phyloP scores from a whole-genome alignment of 2,888 invertebrate species.

The Lingula anatina region DNA sequence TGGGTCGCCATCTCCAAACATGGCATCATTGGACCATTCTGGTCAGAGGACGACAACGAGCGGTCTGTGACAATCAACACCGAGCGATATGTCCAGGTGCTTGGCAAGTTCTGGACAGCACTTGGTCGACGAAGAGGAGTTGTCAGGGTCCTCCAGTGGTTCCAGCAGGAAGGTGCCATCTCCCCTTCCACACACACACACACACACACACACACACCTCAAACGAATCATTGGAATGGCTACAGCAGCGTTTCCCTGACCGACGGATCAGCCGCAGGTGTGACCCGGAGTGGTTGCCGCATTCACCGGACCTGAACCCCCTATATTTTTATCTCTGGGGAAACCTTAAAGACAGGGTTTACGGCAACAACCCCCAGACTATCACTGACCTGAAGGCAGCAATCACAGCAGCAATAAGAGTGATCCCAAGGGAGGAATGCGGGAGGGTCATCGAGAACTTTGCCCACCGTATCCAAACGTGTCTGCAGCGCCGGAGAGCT shows the following conservation, averaged over 20 bases:
- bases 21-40: too few relatives aligned
- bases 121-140: too few relatives aligned
- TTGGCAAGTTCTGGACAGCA: too few relatives aligned
- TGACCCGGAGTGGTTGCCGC: background rate
- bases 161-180: background rate
- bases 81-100: too few relatives aligned
- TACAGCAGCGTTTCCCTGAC: background rate
- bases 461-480: background rate
- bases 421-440: background rate
- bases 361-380: background rate
- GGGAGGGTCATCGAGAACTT: background rate
- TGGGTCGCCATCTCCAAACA: too few relatives aligned
- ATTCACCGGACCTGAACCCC: background rate
- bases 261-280: background rate
- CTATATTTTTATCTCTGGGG: background rate
- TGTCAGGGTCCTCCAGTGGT: too few relatives aligned
- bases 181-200: too few relatives aligned
- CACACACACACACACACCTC: too few relatives aligned
- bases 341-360: background rate
- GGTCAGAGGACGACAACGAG: too few relatives aligned
- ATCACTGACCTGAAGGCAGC: background rate
- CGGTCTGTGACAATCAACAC: too few relatives aligned
- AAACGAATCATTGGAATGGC: background rate
- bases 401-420: background rate
- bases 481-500: background rate